Conservation (phyloP, 2,113 vertebrate species). For the Azemiops feae region DNA sequence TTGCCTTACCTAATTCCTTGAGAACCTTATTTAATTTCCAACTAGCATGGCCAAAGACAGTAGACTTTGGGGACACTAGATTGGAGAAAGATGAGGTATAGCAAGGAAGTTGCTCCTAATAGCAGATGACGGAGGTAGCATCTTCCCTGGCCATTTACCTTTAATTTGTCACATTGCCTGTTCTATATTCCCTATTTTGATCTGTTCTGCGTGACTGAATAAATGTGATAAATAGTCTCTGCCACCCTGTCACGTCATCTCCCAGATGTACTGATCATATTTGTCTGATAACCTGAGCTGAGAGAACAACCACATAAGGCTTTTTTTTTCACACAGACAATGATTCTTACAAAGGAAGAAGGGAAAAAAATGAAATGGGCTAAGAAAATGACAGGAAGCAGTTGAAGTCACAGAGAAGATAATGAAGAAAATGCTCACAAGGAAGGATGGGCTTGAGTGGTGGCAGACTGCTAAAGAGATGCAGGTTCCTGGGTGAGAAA, state of each 20-base stretch:
- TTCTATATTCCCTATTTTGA: not conserved
- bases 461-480: not conserved
- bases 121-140: no score
- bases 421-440: not conserved
- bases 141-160: not conserved
- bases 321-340: not conserved
- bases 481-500: not conserved
- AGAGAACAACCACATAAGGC: not conserved
- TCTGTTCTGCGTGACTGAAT: not conserved
- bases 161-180: not conserved
- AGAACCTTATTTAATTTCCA: not conserved
- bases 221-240: not conserved
- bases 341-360: not conserved
- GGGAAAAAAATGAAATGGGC: not conserved
- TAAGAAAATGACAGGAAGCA: not conserved
- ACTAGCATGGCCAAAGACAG: not conserved
- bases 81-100: not conserved
- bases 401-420: not conserved
- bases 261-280: not conserved
- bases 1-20: not conserved
- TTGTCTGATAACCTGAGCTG: not conserved
- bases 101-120: not conserved
- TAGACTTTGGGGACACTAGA: not conserved
- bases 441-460: not conserved
- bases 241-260: not conserved